phyloP scores from a whole-genome alignment of 2,797 vertebrate species.

The Chaetodon trifasciatus region DNA sequence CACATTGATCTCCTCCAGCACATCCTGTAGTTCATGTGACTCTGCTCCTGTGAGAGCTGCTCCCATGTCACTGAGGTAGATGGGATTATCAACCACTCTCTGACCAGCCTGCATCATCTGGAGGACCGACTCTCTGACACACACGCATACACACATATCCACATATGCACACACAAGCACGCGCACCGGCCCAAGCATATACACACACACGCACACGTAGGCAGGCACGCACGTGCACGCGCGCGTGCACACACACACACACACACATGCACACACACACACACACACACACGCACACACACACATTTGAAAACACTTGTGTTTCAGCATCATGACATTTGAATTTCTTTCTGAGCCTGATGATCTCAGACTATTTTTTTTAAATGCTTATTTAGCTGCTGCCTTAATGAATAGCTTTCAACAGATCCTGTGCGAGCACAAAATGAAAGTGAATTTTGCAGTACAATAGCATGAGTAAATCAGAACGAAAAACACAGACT shows the following conservation, averaged over 20 bases:
- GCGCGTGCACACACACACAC: neutral
- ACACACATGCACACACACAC: slow-evolving; percentile 1
- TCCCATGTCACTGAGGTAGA: slow-evolving; percentile 99
- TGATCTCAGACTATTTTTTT: neutral
- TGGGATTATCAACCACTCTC: slow-evolving; percentile 98
- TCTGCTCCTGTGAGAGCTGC: slow-evolving; percentile 96
- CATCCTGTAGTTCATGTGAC: slow-evolving; percentile 95
- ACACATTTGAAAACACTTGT: slow-evolving; percentile 9
- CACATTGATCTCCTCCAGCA: slow-evolving; percentile 96
- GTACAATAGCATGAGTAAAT: neutral
- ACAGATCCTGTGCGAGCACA: neutral
- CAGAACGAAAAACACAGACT: neutral
- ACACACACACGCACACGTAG: neutral
- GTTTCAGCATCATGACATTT: neutral
- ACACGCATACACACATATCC: neutral
- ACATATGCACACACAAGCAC: neutral
- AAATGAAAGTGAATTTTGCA: neutral
- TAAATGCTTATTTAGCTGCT: neutral
- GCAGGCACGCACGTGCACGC: too few species aligned
- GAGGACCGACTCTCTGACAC: slow-evolving; percentile 93
- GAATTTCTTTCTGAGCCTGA: neutral
- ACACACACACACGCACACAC: neutral
- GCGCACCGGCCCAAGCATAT: neutral
- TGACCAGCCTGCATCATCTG: slow-evolving; percentile 99
- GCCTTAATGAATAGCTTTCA: neutral